A percentile compares a stretch with the other conserved stretches of the same genome.
Conservation (phyloP, 2,113 vertebrate species). For the Pseudorasbora parva region DNA sequence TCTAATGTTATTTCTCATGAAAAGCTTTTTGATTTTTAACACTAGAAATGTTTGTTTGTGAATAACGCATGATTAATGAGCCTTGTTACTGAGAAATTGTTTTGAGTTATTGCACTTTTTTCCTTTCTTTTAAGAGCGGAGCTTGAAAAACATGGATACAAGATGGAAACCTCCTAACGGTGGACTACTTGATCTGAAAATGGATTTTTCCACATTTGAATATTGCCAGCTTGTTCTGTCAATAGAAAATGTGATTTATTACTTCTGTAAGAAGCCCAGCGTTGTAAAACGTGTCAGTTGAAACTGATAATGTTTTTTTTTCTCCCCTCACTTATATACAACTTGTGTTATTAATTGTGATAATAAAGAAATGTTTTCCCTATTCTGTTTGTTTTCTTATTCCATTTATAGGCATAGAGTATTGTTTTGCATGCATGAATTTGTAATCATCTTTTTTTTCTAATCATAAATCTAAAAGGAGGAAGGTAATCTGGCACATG, state of each 20-base stretch:
- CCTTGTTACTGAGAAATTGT: neutral
- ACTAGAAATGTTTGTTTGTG: neutral
- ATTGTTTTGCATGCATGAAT: neutral
- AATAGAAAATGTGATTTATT: constrained; percentile 43
- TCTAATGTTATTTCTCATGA: neutral
- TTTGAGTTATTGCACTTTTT: constrained; percentile 27
- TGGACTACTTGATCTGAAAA: constrained; percentile 34
- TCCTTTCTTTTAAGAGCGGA: constrained; percentile 83
- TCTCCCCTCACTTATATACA: constrained; percentile 26
- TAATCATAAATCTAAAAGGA: neutral
- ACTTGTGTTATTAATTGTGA: constrained; percentile 38
- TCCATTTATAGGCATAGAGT: neutral
- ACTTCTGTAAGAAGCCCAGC: constrained; percentile 61
- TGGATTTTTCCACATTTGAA: constrained; percentile 57
- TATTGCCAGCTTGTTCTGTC: constrained; percentile 40
- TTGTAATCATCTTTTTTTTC: neutral
- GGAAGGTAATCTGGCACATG: neutral
- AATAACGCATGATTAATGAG: neutral
- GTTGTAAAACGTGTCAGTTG: constrained; percentile 63
- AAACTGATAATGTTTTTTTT: constrained; percentile 44
- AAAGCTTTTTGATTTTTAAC: neutral
- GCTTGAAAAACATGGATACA: constrained; percentile 98
- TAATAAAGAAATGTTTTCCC: constrained; percentile 49
- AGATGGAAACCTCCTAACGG: constrained; percentile 97
- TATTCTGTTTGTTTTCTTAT: constrained; percentile 13